Evolutionary conservation across 2,113 vertebrate genomes (phyloP).

Genomic region (Daphoenositta chrysoptera): DNA sequence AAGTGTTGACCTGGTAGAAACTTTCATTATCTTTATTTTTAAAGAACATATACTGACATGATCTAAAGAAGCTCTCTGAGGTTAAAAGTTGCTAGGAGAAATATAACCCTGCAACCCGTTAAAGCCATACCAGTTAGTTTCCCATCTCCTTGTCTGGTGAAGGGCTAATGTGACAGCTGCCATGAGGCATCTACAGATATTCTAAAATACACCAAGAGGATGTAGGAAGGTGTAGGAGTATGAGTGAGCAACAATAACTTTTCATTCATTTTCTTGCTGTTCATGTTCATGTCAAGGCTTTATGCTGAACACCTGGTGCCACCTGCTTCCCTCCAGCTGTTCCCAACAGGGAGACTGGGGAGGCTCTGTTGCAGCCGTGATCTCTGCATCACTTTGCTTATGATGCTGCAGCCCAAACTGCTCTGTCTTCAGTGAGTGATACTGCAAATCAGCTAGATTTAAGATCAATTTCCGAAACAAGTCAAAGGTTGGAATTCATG

Average conservation of each 20-base stretch:
- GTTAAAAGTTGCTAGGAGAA: conserved; percentile 44
- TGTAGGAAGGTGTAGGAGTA: neutral
- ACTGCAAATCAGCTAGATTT: neutral
- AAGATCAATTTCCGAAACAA: neutral
- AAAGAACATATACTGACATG: neutral
- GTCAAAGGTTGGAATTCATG: neutral
- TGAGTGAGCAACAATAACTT: neutral
- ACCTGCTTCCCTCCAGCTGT: neutral
- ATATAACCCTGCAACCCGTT: conserved; percentile 10
- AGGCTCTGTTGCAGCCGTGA: neutral
- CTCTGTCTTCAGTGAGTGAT: neutral
- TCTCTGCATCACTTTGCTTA: neutral
- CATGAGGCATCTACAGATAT: conserved; percentile 4
- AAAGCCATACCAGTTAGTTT: neutral
- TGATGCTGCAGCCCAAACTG: neutral
- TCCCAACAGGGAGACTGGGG: neutral
- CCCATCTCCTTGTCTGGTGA: neutral
- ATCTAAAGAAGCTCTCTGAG: neutral
- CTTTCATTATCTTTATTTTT: neutral
- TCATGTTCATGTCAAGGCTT: neutral
- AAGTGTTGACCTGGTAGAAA: neutral
- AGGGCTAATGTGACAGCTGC: conserved; percentile 47
- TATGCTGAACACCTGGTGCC: neutral
- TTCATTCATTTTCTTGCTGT: neutral
- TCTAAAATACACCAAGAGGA: neutral